phyloP scores from a whole-genome alignment of 1,140 invertebrate genomes.

The Drosophila littoralis region DNA sequence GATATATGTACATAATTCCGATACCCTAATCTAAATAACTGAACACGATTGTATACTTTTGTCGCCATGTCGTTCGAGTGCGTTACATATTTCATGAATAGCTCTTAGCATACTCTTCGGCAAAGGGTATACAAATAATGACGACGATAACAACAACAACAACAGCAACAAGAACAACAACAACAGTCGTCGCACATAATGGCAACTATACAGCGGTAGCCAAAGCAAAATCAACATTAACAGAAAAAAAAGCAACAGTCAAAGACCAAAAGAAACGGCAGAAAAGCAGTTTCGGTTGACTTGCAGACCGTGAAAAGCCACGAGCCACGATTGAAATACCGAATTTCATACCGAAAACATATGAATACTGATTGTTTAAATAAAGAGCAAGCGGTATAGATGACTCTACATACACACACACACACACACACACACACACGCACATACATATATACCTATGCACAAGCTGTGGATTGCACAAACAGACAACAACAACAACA shows the following conservation, averaged over 20 bases:
- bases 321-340: constrained; percentile 83
- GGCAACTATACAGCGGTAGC: constrained; percentile 11
- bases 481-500: not conserved
- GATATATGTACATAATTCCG: no score
- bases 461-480: not conserved
- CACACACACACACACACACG: not conserved
- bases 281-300: constrained; percentile 80
- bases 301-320: constrained; percentile 81
- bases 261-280: constrained; percentile 76
- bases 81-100: not conserved
- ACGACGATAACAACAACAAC: constrained; percentile 8
- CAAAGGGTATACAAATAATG: constrained; percentile 13
- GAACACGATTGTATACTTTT: no score
- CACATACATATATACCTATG: not conserved
- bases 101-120: not conserved
- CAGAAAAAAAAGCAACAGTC: constrained; percentile 61
- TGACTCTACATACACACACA: constrained; percentile 19
- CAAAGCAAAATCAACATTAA: constrained; percentile 33
- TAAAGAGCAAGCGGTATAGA: constrained; percentile 62
- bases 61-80: not conserved
- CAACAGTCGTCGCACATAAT: constrained; percentile 28
- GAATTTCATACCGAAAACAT: constrained; percentile 80
- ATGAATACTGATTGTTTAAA: constrained; percentile 77
- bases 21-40: no score
- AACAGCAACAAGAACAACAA: constrained; percentile 24